These are phyloP conservation scores for Ophraella communa DNA, from an alignment of 2,888 invertebrate genomes.

Conservation along the genomic window DNA sequence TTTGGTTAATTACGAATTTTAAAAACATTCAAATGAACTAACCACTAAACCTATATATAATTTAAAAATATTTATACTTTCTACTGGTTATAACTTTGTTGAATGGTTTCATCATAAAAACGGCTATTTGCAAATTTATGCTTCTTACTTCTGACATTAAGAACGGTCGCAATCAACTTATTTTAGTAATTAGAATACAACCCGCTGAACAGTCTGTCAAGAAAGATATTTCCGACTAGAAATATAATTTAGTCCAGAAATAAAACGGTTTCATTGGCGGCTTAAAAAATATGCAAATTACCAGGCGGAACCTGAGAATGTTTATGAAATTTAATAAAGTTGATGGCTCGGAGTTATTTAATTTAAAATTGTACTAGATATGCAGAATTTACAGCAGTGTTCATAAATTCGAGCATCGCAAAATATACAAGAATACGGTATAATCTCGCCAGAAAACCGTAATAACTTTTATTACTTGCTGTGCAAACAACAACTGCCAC, in stretches of 20 bases:
- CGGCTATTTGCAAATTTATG: too few relatives aligned
- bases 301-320: constrained; percentile 1
- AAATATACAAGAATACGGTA: constrained; percentile 15
- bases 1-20: too few relatives aligned
- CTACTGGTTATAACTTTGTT: too few relatives aligned
- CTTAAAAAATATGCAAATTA: constrained; percentile 10
- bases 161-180: too few relatives aligned
- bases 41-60: too few relatives aligned
- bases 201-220: too few relatives aligned
- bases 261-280: background rate
- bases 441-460: constrained; percentile 5
- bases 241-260: background rate
- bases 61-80: too few relatives aligned
- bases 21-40: too few relatives aligned
- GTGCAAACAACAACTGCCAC: background rate
- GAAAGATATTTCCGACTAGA: background rate
- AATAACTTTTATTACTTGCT: background rate
- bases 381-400: constrained; percentile 10
- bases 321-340: constrained; percentile 17
- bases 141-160: too few relatives aligned
- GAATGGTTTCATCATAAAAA: too few relatives aligned
- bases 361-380: constrained; percentile 2
- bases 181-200: too few relatives aligned
- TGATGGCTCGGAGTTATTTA: constrained; percentile 14
- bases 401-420: constrained; percentile 13